A percentile compares a stretch with the other conserved stretches of the same genome.
These are phyloP conservation scores for Hypsopygia costalis DNA, from an alignment of 2,888 invertebrate species.

Conservation along the genomic window DNA sequence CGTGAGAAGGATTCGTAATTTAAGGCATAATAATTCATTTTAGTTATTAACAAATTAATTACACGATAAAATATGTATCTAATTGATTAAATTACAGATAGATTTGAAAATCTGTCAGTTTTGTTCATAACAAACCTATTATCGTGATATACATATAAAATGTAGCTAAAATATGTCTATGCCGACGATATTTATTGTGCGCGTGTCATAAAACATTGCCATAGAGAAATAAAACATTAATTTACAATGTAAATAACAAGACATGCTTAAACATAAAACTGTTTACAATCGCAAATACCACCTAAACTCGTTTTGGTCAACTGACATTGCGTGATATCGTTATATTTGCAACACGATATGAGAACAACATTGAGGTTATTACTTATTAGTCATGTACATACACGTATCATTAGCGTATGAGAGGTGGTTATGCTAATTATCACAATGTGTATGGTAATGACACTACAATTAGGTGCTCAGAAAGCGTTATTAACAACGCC, in stretches of 20 bases:
- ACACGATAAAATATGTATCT: too few relatives aligned
- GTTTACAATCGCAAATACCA: constrained; percentile 9
- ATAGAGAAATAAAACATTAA: constrained; percentile 19
- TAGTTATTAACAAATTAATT: too few relatives aligned
- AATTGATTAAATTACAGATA: too few relatives aligned
- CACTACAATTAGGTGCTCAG: constrained; percentile 27
- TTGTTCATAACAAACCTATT: constrained; percentile 5
- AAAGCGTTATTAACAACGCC: constrained; percentile 41
- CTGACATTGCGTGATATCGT: not conserved
- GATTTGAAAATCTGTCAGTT: not conserved
- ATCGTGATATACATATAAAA: constrained; percentile 12
- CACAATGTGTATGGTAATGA: constrained; percentile 35
- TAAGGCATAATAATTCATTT: not conserved
- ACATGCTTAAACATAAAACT: constrained; percentile 7
- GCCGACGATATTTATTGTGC: constrained; percentile 12
- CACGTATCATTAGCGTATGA: constrained; percentile 7
- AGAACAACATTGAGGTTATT: constrained; percentile 1
- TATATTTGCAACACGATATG: constrained; percentile 5
- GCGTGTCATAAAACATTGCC: constrained; percentile 13
- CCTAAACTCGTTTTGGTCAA: constrained; percentile 6
- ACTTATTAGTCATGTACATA: constrained; percentile 4
- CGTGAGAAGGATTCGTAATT: constrained; percentile 3
- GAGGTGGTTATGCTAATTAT: constrained; percentile 39
- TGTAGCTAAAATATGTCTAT: constrained; percentile 13
- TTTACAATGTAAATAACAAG: constrained; percentile 17